Conservation (phyloP, 2,888 invertebrate genomes). For the Pterostichus madidus region DNA sequence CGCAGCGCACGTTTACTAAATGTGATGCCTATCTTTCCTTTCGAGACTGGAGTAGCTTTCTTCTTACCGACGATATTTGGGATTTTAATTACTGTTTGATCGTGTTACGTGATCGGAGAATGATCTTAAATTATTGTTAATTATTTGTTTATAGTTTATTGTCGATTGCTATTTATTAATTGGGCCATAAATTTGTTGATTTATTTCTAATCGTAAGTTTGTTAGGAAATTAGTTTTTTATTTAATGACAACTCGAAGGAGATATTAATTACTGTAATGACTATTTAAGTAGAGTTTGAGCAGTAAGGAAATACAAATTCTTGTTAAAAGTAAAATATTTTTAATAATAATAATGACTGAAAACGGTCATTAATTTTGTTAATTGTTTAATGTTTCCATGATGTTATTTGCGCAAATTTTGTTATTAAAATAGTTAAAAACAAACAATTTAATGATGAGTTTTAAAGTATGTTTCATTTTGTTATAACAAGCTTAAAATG, state of each 20-base stretch:
- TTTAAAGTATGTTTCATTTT: background rate
- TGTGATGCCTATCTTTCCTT: conserved; percentile 4
- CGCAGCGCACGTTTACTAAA: conserved; percentile 13
- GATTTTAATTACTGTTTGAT: conserved; percentile 14
- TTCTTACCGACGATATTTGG: conserved; percentile 36
- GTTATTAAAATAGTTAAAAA: background rate
- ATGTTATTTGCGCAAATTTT: background rate
- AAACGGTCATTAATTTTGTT: background rate
- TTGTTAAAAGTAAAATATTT: background rate
- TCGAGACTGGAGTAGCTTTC: conserved; percentile 8
- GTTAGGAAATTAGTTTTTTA: no score
- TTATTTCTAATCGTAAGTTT: background rate
- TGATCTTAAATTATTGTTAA: conserved; percentile 8
- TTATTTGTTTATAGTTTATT: background rate
- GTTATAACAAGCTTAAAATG: conserved; percentile 2
- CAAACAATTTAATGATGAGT: background rate
- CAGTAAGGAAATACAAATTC: conserved; percentile 1
- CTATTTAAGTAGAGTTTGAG: background rate
- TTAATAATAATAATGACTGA: background rate
- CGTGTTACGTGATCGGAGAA: conserved; percentile 11
- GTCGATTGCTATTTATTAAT: background rate
- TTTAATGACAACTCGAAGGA: background rate
- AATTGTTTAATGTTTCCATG: background rate
- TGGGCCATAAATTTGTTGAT: background rate
- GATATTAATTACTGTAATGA: background rate